Evolutionary conservation across 37 sponge, comb jelly and placozoan species (phyloP).

Genomic region (Spongilla lacustris): DNA sequence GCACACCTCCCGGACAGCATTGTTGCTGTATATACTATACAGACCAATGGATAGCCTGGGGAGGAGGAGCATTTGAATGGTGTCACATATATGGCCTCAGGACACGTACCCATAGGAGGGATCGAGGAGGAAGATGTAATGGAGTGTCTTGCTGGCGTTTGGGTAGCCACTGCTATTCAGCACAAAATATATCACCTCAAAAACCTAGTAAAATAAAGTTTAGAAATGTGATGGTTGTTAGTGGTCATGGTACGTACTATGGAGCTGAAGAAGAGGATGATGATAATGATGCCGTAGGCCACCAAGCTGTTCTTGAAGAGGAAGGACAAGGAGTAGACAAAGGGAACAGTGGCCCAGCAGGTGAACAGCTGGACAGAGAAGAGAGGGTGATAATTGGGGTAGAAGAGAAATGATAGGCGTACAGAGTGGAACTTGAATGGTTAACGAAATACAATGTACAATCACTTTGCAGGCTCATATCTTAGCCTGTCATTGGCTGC

Average conservation of each 20-base stretch:
- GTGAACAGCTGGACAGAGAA: constrained; percentile 63
- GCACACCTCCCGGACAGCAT: constrained; percentile 26
- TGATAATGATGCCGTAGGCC: constrained; percentile 68
- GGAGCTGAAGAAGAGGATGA: constrained; percentile 63
- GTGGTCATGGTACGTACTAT: background rate
- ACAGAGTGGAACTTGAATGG: background rate
- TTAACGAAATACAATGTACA: no score
- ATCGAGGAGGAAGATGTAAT: constrained; percentile 63
- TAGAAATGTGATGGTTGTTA: background rate
- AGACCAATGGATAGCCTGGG: constrained; percentile 48
- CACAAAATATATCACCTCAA: background rate
- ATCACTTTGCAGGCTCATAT: no score
- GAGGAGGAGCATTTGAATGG: background rate
- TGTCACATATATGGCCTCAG: background rate
- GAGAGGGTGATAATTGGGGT: background rate
- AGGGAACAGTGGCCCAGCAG: constrained; percentile 81
- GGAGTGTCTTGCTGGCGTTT: constrained; percentile 22
- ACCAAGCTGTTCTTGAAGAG: constrained; percentile 82
- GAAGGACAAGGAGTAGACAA: constrained; percentile 87
- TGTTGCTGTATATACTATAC: constrained; percentile 65
- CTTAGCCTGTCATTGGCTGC: no score
- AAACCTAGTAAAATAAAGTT: background rate
- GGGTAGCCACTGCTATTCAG: background rate
- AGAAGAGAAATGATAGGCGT: background rate
- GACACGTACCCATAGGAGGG: constrained; percentile 65